Evolutionary conservation across 2,113 vertebrate species (phyloP).

Genomic region (Cyprinodon brontotheroides): DNA sequence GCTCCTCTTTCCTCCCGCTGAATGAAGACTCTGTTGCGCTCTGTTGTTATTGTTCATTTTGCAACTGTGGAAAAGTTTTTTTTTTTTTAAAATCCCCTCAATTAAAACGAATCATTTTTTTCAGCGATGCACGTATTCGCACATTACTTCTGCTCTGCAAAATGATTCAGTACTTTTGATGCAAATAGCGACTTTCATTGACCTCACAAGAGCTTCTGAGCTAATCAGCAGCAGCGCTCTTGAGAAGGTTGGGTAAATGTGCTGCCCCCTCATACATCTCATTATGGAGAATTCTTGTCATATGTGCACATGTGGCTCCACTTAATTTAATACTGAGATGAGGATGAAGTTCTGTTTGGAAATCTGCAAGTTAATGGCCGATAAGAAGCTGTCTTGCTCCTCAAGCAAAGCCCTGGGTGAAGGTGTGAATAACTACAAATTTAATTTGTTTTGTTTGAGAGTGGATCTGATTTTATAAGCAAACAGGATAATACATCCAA

Average conservation of each 20-base stretch:
- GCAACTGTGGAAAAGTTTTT: constrained; percentile 2
- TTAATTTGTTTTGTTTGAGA: neutral
- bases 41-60: constrained; percentile 50
- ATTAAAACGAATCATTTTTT: constrained; percentile 14
- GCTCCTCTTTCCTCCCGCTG: constrained; percentile 9
- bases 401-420: constrained; percentile 3
- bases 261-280: constrained; percentile 13
- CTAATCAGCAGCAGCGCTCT: constrained; percentile 51
- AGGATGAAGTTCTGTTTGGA: constrained; percentile 16
- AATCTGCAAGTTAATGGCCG: constrained; percentile 11
- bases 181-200: constrained; percentile 20
- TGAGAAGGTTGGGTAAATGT: constrained; percentile 32
- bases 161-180: constrained; percentile 26
- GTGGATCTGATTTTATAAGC: neutral
- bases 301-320: neutral
- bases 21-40: constrained; percentile 28
- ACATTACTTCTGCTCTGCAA: neutral
- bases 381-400: neutral
- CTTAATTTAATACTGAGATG: constrained; percentile 34
- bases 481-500: neutral
- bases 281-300: constrained; percentile 31
- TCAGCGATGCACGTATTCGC: constrained; percentile 7
- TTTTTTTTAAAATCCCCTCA: constrained; percentile 5
- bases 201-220: constrained; percentile 38
- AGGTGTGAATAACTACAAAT: neutral